Base-by-base conservation (phyloP, 2,113 vertebrate genomes). In the Eptatretus burgeri region DNA sequence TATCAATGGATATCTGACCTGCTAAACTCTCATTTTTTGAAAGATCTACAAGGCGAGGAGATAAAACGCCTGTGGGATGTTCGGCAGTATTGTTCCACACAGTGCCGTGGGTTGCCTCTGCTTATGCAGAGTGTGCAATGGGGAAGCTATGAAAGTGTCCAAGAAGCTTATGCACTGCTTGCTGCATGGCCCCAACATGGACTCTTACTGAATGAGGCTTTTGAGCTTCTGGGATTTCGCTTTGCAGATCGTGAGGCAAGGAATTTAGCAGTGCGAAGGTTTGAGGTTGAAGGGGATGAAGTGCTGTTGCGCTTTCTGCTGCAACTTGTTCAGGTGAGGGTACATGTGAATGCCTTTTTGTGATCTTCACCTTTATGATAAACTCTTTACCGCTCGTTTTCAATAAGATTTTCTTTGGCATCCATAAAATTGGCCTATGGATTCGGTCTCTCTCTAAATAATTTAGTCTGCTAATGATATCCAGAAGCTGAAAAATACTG, bases 61-160 rank as follows among this genome's bases (percentile, higher is more conserved):
- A 87, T 94, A 71, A 89, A 94, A 70, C 74, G 96, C 63, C 79
- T 98, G 66, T 98, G 91, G 91, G 87, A 98, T 72, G 94, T 98
- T 65, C 77, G 82, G 67, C n/a, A 60, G n/a, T 60, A 20, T 20
- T 60, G 56, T 13, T 20, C 12, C 56, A 20, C 56, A 60, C 56
- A 20, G 56, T 20, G 56, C 56, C n/a, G 56, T 60, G n/a, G 56
- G 9, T 41, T 60, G 66, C 91, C 91, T 7, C 95, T 94, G 74
- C 81, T 98, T 5, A 80, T 98, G 67, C 81, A 80, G 65, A 89
- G 89, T 2, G 91, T 98, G 65, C 77, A 81, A 64, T 96, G 89
- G 89, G 89, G 89, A 49, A 79, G 82, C 64, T 87, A 93, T 74
- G 85, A 93, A 70, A 79, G 78, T 2, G 91, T 94, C 49, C 75